A percentile compares a stretch with the other conserved stretches of the same genome.
phyloP scores from a whole-genome alignment of 2,113 vertebrate species.

The Panthera tigris region DNA sequence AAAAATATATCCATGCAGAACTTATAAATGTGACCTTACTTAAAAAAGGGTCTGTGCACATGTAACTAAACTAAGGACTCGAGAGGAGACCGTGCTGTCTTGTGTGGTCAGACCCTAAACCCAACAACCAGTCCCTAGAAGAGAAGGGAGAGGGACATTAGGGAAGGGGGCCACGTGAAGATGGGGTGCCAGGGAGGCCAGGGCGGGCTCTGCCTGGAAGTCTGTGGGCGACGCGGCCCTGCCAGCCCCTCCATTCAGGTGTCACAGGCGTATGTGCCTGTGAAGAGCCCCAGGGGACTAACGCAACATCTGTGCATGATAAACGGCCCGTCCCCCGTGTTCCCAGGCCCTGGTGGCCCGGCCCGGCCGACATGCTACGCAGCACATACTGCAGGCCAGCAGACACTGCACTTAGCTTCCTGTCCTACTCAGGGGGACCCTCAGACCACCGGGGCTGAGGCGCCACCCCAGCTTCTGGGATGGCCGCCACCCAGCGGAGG shows the following conservation, averaged over 20 bases:
- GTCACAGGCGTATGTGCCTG: rapidly evolving
- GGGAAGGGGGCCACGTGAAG: not conserved
- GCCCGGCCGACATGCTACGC: rapidly evolving
- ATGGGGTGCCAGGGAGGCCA: not conserved
- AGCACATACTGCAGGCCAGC: not conserved
- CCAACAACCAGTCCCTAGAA: not conserved
- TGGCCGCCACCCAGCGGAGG: not conserved
- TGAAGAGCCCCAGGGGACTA: not conserved
- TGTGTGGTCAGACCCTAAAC: not conserved
- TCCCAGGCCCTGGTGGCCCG: not conserved
- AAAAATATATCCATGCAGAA: not conserved
- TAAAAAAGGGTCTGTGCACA: not conserved
- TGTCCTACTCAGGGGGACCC: not conserved
- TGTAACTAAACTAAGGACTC: not conserved
- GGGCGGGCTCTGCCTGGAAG: not conserved
- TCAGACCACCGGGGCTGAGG: not conserved
- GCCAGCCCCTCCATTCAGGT: not conserved
- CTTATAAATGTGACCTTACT: not conserved
- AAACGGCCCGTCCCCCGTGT: rapidly evolving
- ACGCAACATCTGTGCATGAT: too few relatives aligned
- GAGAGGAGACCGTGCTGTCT: not conserved
- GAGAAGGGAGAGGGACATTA: not conserved
- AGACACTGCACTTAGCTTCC: not conserved
- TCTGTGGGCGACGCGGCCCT: rapidly evolving
- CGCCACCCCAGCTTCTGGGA: not conserved